Evolutionary conservation across 2,113 vertebrate species (phyloP).

Genomic region (Alethe castanea): DNA sequence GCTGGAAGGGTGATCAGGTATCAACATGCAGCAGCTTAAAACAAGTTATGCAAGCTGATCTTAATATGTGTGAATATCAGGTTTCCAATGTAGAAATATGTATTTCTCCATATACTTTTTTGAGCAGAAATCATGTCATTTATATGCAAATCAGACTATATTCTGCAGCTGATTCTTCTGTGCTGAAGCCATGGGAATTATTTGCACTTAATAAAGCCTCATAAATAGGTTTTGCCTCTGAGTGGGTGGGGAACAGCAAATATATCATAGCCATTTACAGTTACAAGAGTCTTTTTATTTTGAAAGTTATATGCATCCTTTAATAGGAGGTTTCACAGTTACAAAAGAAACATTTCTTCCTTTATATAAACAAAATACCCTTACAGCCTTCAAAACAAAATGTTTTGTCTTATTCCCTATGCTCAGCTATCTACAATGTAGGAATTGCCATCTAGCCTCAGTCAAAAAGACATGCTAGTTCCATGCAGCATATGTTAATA

Average conservation of each 20-base stretch:
- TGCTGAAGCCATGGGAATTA: constrained; percentile 75
- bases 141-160: constrained; percentile 80
- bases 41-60: constrained; percentile 68
- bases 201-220: constrained; percentile 82
- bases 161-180: constrained; percentile 74
- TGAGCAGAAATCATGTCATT: constrained; percentile 80
- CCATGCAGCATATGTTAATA: not conserved
- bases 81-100: constrained; percentile 67
- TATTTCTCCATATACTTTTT: constrained; percentile 78
- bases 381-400: not conserved
- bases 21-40: constrained; percentile 59
- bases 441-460: not conserved
- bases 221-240: constrained; percentile 78
- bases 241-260: constrained; percentile 63
- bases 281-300: constrained; percentile 69
- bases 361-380: constrained; percentile 55
- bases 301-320: constrained; percentile 62
- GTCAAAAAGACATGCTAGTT: not conserved
- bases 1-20: constrained; percentile 55
- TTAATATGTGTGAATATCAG: constrained; percentile 71
- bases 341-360: constrained; percentile 46
- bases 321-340: constrained; percentile 72
- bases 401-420: not conserved
- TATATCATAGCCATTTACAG: constrained; percentile 66
- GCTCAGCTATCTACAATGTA: not conserved